These are phyloP conservation scores for Chrysopa pallens DNA, from an alignment of 1,140 invertebrate genomes.

Conservation along the genomic window DNA sequence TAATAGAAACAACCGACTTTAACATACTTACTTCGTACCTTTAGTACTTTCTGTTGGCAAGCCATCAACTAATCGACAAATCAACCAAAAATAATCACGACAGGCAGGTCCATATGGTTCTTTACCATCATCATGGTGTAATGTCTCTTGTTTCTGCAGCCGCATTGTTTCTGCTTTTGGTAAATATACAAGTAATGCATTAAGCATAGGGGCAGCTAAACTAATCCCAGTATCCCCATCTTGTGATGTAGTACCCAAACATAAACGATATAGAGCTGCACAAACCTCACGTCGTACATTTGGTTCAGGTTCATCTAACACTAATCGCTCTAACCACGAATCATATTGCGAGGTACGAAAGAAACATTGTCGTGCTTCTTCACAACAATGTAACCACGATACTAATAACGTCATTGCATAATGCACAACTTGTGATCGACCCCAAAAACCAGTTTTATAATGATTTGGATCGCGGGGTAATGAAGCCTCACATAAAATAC, in stretches of 20 bases:
- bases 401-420: constrained; percentile 66
- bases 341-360: constrained; percentile 47
- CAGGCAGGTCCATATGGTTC: constrained; percentile 86
- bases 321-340: constrained; percentile 53
- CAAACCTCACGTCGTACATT: constrained; percentile 75
- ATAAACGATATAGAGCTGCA: constrained; percentile 70
- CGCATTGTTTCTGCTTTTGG: constrained; percentile 70
- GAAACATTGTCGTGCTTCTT: constrained; percentile 38
- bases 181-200: constrained; percentile 60
- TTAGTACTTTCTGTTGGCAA: constrained; percentile 61
- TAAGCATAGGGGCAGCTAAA: constrained; percentile 60
- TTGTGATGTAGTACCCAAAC: constrained; percentile 46
- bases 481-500: constrained; percentile 72
- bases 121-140: constrained; percentile 60
- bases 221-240: constrained; percentile 35
- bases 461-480: constrained; percentile 56
- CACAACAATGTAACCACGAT: constrained; percentile 65
- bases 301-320: constrained; percentile 66
- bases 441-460: constrained; percentile 77
- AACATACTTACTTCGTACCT: constrained; percentile 19
- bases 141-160: constrained; percentile 38
- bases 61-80: constrained; percentile 73
- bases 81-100: constrained; percentile 84
- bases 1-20: background rate
- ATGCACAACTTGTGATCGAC: constrained; percentile 62